Conservation (phyloP, 2,888 invertebrate species). For the Diarsia rubi region DNA sequence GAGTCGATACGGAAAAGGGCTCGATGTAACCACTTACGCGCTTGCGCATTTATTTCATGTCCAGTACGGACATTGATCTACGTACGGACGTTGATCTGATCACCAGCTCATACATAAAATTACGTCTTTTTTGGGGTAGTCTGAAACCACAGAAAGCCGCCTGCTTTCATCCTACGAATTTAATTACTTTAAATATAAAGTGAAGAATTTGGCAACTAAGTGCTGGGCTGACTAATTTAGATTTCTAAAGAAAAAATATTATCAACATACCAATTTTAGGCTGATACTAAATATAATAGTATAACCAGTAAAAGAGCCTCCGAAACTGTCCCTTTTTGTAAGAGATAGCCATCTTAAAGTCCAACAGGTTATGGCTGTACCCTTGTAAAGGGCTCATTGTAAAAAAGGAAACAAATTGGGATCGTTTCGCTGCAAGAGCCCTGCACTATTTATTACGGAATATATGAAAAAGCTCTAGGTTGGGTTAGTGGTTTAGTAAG, state of each 20-base stretch:
- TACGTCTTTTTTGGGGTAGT: background rate
- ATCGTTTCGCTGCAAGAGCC: slow-evolving; percentile 15
- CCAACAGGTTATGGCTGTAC: slow-evolving; percentile 44
- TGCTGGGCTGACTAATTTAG: background rate
- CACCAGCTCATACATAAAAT: too few species aligned
- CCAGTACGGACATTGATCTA: too few species aligned
- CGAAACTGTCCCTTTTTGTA: slow-evolving; percentile 13
- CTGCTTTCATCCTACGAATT: background rate
- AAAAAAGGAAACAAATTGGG: slow-evolving; percentile 49
- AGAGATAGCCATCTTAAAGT: slow-evolving; percentile 49
- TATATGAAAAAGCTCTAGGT: background rate
- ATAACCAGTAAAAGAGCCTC: background rate
- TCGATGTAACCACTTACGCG: too few species aligned
- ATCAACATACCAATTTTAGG: background rate
- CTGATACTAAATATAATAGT: slow-evolving; percentile 32
- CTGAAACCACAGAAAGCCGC: background rate
- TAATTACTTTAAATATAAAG: background rate
- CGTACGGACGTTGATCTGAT: too few species aligned
- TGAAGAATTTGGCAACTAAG: background rate
- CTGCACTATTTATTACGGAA: slow-evolving; percentile 28
- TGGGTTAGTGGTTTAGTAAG: background rate
- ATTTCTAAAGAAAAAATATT: background rate
- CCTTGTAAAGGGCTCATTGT: slow-evolving; percentile 33
- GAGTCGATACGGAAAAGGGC: too few species aligned
- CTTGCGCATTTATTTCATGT: too few species aligned